Evolutionary conservation across 2,797 vertebrate species (phyloP), one percentile per base, ranked within the genome.

Genomic region (Lutjanus argentimaculatus): DNA sequence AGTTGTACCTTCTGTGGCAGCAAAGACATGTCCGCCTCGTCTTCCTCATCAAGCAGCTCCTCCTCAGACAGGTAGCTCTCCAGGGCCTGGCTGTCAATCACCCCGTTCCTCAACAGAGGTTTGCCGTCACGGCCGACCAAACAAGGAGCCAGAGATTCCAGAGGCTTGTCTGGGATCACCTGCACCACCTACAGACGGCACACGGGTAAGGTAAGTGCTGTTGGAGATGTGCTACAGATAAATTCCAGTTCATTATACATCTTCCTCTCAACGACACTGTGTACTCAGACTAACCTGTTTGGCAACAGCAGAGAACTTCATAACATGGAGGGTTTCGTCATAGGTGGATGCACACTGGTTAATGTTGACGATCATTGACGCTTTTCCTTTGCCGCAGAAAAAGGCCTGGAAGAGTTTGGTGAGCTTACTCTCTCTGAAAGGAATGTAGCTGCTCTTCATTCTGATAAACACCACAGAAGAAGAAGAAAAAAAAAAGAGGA

Each of bases 371-470:
- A 99, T 97, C 97, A 98, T 98, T 1, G 96, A 97, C 0, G 95
- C 96, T 82, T 91, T 95, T 45, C 97, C 97, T 91, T 96, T 97
- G 14, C 97, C 97, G 30, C 96, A 97, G 80, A 98, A 97, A 70
- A 97, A 95, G 0, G 96, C 92, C 89, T 99, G 97, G 86, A 98
- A 98, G 42, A 98, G 95, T 25, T 97, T 96, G 3, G 97, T 98
- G 87, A 98, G 62, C 77, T 98, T 98, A 90, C 97, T 98, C 90
- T 99, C 98, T 84, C 97, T 92, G 91, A 98, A 99, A 0, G 97
- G 97, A 73, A 98, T 88, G 79, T 95, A 97, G 84, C 87, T 88
- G 69, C 75, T 94, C 87, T 95, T 97, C 77, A 81, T 84, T 92
- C 96, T 97, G 5, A 68, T 22, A 48, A 53, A 71, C 0, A 43